phyloP scores from a whole-genome alignment of 2,113 vertebrate species.

The Theristicus caerulescens region DNA sequence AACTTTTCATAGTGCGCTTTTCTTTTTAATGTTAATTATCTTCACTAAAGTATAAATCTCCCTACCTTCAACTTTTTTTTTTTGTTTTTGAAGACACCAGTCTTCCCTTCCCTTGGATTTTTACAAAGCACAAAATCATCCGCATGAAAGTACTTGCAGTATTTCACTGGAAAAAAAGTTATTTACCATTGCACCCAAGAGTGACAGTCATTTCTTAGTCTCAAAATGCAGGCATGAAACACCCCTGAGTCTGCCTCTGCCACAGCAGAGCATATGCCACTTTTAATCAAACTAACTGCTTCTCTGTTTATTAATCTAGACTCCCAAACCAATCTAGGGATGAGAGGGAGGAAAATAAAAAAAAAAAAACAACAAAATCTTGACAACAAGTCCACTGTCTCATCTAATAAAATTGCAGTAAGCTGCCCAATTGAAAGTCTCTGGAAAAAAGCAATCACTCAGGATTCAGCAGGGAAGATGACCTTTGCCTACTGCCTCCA shows the following conservation, averaged over 20 bases:
- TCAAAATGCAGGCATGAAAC: neutral
- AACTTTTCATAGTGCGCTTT: neutral
- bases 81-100: neutral
- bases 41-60: neutral
- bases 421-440: neutral
- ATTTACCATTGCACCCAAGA: neutral
- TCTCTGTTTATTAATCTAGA: constrained; percentile 15
- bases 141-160: neutral
- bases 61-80: neutral
- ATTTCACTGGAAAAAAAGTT: neutral
- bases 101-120: neutral
- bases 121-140: neutral
- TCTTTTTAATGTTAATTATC: neutral
- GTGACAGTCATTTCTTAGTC: constrained; percentile 1
- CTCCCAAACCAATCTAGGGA: neutral
- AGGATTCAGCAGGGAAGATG: neutral
- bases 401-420: neutral
- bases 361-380: neutral
- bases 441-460: neutral
- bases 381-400: neutral
- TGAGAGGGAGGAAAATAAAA: neutral
- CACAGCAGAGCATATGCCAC: neutral
- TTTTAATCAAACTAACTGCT: constrained; percentile 42
- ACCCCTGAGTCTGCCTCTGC: neutral
- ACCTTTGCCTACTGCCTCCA: neutral